Base-by-base conservation (phyloP, 2,797 vertebrate genomes). In the Yasuhikotakia modesta region DNA sequence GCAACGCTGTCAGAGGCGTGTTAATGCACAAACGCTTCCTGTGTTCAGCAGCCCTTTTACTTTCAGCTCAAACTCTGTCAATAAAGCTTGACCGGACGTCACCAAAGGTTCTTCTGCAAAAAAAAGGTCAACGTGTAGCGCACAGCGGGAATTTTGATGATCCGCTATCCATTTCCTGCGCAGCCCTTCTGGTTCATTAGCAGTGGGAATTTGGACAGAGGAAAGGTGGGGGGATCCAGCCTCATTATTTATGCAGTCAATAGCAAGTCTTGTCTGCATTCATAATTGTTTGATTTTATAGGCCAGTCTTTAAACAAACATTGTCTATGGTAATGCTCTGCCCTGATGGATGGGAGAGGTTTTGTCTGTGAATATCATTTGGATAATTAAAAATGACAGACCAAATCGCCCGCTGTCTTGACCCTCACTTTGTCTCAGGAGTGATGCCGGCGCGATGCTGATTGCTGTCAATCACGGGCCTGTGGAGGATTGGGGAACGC, bases 351-450 rank as follows among this genome's bases (percentile, higher is more conserved):
- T 94, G 94, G 93, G 93, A 93, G 94, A 96, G 95, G 93, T 95
- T 95, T 95, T 94, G 93, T 93, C 93, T 94, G 94, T 96, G 96
- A 97, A 98, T 97, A 97, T 96, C 92, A 96, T 97, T 98, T 97
- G 96, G 95, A 98, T 97, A 97, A 98, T 98, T 98, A 97, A 96
- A 97, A 97, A 96, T 95, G 96, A 98, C 96, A 96, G 96, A 95
- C 94, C 95, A 96, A 96, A 95, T 94, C 93, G 92, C 94, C 94
- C 93, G 93, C 94, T 95, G 93, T 93, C 94, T 95, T 95, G 95
- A 95, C 94, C 94, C 95, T 93, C 93, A 92, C 94, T 94, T 94
- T 94, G 93, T 95, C 94, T 94, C 95, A 93, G 93, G 92, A 94
- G 92, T 93, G 93, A 95, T 93, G 92, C 91, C 93, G 92, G 91